Evolutionary conservation across 2,113 vertebrate genomes (phyloP), one percentile per base, ranked within the genome.

Genomic region (Phycodurus eques): DNA sequence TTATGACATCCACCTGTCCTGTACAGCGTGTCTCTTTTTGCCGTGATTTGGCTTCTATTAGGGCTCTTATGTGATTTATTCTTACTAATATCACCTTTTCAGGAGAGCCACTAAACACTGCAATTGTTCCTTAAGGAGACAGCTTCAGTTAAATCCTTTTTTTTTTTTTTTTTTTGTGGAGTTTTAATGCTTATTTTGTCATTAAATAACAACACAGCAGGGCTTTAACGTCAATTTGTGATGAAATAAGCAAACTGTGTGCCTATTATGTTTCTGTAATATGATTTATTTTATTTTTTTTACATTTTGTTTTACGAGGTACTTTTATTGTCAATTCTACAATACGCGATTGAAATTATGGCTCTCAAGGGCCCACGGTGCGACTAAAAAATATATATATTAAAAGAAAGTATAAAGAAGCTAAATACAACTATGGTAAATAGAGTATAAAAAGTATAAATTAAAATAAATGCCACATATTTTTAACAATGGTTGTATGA

Each of bases 1-100:
- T 82, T 83, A 86, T 78, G 73, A 62, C 2, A 35, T 74, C 84
- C 87, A 91, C 87, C 87, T 89, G 88, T 87, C 80, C 70, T 68
- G 17, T 8, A 2, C 8, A 33, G 57, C 27, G 54, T 60, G 82
- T 81, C 76, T 85, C 79, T 77, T 46, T 72, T 87, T 80, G 80
- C 84, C 71, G 59, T 15, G 62, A 67, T 84, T 84, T 88, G 81
- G 49, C n/a, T 54, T 54, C 14, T 39, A 39, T 39, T 39, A 2
- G 35, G 35, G 35, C 35, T 56, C 53, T n/a, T n/a, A 11, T n/a
- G 20, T 3, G 1, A 56, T 22, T 22, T 22, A 56, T 22, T 56
- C 20, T 56, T 56, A 19, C 7, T 51, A n/a, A 54, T n/a, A 10
- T n/a, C 14, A 56, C n/a, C 53, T 4, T 19, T 19, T 51, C 15